Percentiles rank a stretch among this genome's conserved stretches.
Evolutionary conservation across 2,797 vertebrate species (phyloP).

Genomic region (Chromis chromis): DNA sequence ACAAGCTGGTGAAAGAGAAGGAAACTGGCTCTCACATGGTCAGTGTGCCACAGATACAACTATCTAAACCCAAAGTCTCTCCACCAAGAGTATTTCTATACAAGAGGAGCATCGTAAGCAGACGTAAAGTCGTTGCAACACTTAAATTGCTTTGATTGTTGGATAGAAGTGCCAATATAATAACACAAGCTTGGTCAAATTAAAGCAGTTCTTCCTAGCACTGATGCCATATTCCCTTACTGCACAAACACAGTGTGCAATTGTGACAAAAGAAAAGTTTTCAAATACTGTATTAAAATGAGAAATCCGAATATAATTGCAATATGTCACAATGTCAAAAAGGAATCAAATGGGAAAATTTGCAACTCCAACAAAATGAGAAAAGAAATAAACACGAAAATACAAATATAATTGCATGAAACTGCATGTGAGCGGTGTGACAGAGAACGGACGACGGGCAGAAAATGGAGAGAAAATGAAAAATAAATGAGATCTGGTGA

Average conservation of each 20-base stretch:
- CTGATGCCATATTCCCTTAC: background rate
- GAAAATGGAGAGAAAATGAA: constrained; percentile 54
- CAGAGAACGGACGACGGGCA: constrained; percentile 12
- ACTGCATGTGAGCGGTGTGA: constrained; percentile 12
- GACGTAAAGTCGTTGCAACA: background rate
- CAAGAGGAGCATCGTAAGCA: no score
- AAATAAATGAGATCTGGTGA: constrained; percentile 58
- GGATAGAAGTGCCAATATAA: no score
- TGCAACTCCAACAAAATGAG: background rate
- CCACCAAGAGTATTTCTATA: no score
- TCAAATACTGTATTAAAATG: no score
- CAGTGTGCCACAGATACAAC: background rate
- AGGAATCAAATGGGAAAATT: background rate
- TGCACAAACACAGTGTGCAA: background rate
- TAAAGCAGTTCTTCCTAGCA: background rate
- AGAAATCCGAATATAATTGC: background rate
- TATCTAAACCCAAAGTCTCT: background rate
- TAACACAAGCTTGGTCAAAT: background rate
- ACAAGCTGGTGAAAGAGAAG: background rate
- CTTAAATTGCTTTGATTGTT: background rate
- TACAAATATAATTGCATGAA: constrained; percentile 14
- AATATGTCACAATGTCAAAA: constrained; percentile 5
- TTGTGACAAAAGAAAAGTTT: background rate
- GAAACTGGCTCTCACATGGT: background rate
- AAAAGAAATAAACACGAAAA: constrained; percentile 6